Conservation (phyloP, 2,888 invertebrate species). For the Acanthosepion pharaonis region DNA sequence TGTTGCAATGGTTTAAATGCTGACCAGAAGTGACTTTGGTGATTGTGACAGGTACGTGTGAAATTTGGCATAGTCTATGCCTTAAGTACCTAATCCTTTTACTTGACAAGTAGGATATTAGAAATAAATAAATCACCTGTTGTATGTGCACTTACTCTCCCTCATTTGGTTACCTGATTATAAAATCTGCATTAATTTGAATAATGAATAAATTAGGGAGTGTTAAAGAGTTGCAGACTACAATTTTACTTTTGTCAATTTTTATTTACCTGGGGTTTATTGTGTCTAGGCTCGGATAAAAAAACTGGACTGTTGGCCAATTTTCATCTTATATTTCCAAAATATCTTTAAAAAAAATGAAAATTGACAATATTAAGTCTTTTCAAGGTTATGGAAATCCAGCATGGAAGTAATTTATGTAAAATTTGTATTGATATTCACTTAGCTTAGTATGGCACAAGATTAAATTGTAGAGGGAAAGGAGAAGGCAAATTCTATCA, state of each 20-base stretch:
- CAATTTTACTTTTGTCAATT: neutral
- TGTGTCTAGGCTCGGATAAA: neutral
- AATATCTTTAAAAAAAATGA: neutral
- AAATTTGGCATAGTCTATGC: neutral
- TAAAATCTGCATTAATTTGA: conserved; percentile 33
- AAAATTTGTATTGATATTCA: neutral
- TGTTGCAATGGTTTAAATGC: neutral
- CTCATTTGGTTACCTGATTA: conserved; percentile 33
- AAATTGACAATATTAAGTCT: neutral
- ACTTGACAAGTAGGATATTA: neutral
- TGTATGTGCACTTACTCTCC: neutral
- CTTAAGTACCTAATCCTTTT: neutral
- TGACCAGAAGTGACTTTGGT: neutral
- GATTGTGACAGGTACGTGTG: neutral
- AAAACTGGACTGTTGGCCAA: neutral
- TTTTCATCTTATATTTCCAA: neutral
- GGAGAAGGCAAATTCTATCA: neutral
- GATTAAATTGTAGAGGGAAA: neutral
- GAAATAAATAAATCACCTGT: neutral
- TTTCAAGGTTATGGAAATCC: neutral
- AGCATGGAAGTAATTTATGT: neutral
- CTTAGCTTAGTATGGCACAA: neutral
- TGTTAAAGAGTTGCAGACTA: neutral
- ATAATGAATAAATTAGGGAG: neutral
- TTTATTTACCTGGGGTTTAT: neutral